Percentiles rank a stretch among this genome's conserved stretches.
These are phyloP conservation scores for Chrysina gloriosa DNA, from an alignment of 2,888 invertebrate genomes.

Conservation along the genomic window DNA sequence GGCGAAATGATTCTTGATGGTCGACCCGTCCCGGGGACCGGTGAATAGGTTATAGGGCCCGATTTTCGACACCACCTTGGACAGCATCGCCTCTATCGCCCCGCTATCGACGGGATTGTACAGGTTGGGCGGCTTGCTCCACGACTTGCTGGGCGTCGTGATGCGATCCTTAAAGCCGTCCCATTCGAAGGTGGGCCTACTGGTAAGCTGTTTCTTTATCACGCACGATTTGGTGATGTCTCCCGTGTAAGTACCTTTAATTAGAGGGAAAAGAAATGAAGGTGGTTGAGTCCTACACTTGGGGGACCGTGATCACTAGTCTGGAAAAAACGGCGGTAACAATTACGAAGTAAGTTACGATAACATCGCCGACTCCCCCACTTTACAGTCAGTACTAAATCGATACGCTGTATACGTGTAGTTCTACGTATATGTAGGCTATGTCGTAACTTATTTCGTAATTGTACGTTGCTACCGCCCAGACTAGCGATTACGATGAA, in stretches of 20 bases:
- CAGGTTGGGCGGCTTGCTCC: conserved; percentile 56
- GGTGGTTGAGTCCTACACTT: no score
- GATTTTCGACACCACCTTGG: conserved; percentile 54
- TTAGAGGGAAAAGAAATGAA: no score
- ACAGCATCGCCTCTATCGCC: conserved; percentile 48
- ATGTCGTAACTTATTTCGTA: no score
- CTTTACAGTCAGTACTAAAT: no score
- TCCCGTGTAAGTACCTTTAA: conserved; percentile 43
- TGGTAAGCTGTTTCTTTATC: conserved; percentile 50
- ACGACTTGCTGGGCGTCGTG: conserved; percentile 50
- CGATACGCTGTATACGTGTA: no score
- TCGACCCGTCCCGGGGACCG: conserved; percentile 66
- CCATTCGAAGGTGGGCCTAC: conserved; percentile 57
- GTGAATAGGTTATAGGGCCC: conserved; percentile 65
- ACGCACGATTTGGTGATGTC: conserved; percentile 2
- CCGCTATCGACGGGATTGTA: conserved; percentile 50
- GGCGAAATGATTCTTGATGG: conserved; percentile 69
- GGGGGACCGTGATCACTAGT: no score
- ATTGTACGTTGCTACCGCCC: no score
- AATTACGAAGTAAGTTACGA: no score
- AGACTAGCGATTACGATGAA: no score
- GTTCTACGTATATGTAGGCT: no score
- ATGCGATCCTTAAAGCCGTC: conserved; percentile 58
- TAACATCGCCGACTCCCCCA: no score
- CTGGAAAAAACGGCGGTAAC: no score